These are phyloP conservation scores for Ondatra zibethicus DNA, from an alignment of 2,113 vertebrate species.

Conservation along the genomic window DNA sequence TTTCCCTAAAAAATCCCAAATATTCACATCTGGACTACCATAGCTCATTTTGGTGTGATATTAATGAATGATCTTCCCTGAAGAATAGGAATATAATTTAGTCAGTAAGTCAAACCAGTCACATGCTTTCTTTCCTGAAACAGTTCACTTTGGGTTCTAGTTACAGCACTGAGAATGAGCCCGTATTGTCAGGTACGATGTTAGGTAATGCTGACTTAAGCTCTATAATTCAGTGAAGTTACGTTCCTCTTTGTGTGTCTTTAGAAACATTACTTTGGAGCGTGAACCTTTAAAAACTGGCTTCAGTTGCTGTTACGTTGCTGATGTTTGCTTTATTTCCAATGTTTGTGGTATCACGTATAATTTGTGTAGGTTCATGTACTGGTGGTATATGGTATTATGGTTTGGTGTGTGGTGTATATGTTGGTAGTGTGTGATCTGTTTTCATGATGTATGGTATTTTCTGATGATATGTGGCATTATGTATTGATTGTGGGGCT, in stretches of 20 bases:
- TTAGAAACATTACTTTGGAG: neutral
- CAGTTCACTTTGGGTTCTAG: neutral
- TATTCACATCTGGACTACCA: neutral
- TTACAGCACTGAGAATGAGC: neutral
- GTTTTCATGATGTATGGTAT: too few species aligned
- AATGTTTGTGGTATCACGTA: neutral
- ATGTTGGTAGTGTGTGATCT: neutral
- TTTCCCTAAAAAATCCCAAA: neutral
- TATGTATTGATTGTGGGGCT: neutral
- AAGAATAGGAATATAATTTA: neutral
- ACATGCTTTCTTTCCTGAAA: neutral
- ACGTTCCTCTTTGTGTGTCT: neutral
- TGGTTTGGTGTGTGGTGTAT: neutral
- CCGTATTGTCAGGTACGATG: neutral
- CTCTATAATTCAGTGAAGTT: neutral
- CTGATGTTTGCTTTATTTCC: neutral
- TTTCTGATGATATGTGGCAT: neutral
- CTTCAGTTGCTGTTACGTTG: neutral
- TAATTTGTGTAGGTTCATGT: neutral
- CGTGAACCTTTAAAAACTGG: neutral
- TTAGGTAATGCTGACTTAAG: neutral
- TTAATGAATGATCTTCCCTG: neutral
- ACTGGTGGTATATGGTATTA: neutral
- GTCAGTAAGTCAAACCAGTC: neutral
- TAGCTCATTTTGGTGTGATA: neutral